Evolutionary conservation across 2,113 vertebrate genomes (phyloP).

Genomic region (Pardalotus punctatus): DNA sequence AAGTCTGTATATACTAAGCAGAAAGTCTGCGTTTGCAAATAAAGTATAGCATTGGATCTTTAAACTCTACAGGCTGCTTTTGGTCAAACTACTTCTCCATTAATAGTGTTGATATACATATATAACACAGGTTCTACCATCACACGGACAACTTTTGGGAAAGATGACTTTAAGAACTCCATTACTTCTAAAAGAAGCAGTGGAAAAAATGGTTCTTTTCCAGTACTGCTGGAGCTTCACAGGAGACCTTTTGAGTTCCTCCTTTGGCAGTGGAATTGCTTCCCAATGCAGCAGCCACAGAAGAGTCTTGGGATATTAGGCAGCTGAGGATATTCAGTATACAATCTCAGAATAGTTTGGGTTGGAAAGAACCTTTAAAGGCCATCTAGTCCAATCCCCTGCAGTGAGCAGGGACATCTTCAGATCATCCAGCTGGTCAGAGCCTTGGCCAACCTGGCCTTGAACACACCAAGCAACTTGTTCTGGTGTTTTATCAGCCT

Average conservation of each 20-base stretch:
- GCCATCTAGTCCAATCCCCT: not conserved
- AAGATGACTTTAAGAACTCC: not conserved
- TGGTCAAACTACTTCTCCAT: not conserved
- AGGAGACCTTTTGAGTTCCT: not conserved
- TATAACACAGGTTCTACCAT: not conserved
- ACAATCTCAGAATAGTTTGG: not conserved
- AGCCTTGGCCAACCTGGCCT: not conserved
- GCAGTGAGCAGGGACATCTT: not conserved
- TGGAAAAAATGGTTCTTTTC: not conserved
- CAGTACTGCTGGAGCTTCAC: not conserved
- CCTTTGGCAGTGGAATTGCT: not conserved
- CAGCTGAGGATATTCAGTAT: not conserved
- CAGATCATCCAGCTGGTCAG: not conserved
- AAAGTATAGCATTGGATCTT: not conserved
- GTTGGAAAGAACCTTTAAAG: not conserved
- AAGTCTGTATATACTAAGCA: not conserved
- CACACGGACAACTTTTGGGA: not conserved
- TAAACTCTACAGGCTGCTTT: not conserved
- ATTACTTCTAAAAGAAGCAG: not conserved
- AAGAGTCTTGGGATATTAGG: not conserved
- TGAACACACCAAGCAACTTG: not conserved
- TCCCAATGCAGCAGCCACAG: not conserved
- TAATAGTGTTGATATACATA: not conserved
- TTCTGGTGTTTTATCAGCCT: not conserved
- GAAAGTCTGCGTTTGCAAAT: not conserved